phyloP scores from a whole-genome alignment of 2,113 vertebrate genomes.

The Nothocercus julius region DNA sequence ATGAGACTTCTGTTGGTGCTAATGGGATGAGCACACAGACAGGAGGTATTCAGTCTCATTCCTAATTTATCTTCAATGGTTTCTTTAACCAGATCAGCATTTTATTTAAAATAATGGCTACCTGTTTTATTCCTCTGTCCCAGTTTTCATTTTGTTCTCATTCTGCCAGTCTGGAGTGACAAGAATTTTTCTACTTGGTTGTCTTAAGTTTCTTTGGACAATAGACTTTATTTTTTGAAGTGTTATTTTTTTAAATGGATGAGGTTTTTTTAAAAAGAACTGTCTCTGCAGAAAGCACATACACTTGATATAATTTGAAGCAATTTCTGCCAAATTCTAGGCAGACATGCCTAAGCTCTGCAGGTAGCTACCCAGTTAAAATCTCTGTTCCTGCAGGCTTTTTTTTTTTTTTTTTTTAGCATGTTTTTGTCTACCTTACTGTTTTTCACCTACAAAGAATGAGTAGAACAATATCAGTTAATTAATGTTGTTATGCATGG shows the following conservation, averaged over 20 bases:
- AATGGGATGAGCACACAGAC: neutral
- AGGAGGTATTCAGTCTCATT: neutral
- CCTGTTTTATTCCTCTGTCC: constrained; percentile 35
- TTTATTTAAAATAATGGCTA: constrained; percentile 53
- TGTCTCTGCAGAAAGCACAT: neutral
- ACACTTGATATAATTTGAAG: neutral
- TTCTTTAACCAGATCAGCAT: constrained; percentile 28
- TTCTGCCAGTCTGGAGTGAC: constrained; percentile 52
- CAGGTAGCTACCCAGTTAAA: neutral
- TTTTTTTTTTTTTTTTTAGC: neutral
- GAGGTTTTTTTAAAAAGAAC: neutral
- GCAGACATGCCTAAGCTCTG: neutral
- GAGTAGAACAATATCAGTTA: neutral
- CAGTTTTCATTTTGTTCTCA: constrained; percentile 56
- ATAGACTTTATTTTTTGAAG: neutral
- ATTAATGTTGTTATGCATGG: neutral
- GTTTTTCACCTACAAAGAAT: neutral
- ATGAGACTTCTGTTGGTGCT: neutral
- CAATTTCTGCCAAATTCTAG: neutral
- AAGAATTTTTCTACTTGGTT: constrained; percentile 32
- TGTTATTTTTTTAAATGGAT: neutral
- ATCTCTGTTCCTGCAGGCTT: neutral
- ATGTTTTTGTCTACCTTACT: neutral
- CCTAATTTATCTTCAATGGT: neutral
- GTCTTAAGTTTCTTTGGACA: constrained; percentile 33